Conservation (phyloP, 92 coral and sea anemone genomes). For the Palythoa grandis region DNA sequence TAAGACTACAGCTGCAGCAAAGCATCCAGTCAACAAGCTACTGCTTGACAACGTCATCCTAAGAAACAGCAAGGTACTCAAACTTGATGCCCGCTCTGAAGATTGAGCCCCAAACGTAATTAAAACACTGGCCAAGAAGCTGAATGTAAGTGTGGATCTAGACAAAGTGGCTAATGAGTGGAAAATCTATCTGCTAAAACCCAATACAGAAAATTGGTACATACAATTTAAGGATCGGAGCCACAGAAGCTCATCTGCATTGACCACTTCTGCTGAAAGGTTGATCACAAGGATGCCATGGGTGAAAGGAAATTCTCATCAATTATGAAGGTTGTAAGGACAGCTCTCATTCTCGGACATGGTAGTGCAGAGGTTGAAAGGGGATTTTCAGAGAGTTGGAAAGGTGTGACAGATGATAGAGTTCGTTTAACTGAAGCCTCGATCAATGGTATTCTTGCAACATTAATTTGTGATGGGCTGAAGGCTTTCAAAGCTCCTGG, state of each 20-base stretch:
- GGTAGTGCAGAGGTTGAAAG: constrained; percentile 56
- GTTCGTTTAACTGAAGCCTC: constrained; percentile 50
- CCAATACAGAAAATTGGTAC: constrained; percentile 51
- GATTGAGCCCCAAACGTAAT: neutral
- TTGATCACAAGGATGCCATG: constrained; percentile 47
- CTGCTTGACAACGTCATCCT: too few species aligned
- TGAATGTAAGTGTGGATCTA: constrained; percentile 22
- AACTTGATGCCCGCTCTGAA: neutral
- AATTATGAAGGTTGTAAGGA: constrained; percentile 32
- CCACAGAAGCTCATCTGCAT: constrained; percentile 37
- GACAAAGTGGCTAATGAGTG: constrained; percentile 52
- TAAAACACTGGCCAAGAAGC: neutral
- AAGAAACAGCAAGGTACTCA: too few species aligned
- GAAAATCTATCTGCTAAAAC: constrained; percentile 42
- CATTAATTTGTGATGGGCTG: constrained; percentile 46
- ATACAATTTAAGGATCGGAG: constrained; percentile 28
- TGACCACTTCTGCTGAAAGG: constrained; percentile 47
- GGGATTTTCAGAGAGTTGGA: constrained; percentile 54
- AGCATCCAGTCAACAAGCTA: too few species aligned
- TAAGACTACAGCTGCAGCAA: too few species aligned
- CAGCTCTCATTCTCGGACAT: constrained; percentile 55
- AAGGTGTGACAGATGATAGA: constrained; percentile 53
- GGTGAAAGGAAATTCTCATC: constrained; percentile 49
- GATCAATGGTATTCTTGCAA: constrained; percentile 56
- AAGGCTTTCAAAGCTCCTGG: constrained; percentile 56